Evolutionary conservation across 92 coral and sea anemone species (phyloP), one percentile per base, ranked within the genome.

Genomic region (Porites cylindrica): DNA sequence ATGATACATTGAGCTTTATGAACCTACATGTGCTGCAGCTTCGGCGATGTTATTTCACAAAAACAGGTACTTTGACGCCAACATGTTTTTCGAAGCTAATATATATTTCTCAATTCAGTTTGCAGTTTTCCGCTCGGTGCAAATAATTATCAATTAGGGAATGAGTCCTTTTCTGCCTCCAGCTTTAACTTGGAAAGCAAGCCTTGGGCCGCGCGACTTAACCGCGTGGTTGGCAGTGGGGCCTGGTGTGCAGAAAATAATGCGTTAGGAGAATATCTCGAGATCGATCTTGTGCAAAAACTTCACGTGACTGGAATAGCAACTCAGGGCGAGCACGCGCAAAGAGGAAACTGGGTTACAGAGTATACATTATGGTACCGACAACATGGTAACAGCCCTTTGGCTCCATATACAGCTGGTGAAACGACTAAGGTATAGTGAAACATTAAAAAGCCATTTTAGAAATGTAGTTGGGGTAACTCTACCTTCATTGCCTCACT

Each of bases 181-280:
- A 63, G 79, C 21, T 20, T 56, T 16, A 82, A 77, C 3, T 64
- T 68, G 65, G 32, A 56, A 18, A 71, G 67, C 24, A 32, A 50
- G 63, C 91, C 91, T 32, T 73, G 70, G 63, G 43, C 63, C 62
- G 90, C 80, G 43, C 78, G 93, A 4, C 88, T 86, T 1, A 83
- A 90, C 61, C 70, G 86, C 56, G 12, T 47, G 56, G 53, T 70
- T 9, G 82, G 77, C 11, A 76, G 65, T 16, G 93, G 93, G 19
- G 92, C 82, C 74, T 94, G 95, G 95, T 86, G 93, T 50, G 94
- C 95, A 7, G 66, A 24, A 10, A 54, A 78, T 32, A 75, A 69
- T 29, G 38, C 62, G 17, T 23, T 20, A n/a, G 82, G 86, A 18
- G 83, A 80, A 56, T 89, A 91, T 59, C 82, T 94, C 62, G 88